Percentiles rank a stretch among this genome's conserved stretches.
Conservation (phyloP, 2,888 invertebrate genomes). For the Chromoteleia sp. region DNA sequence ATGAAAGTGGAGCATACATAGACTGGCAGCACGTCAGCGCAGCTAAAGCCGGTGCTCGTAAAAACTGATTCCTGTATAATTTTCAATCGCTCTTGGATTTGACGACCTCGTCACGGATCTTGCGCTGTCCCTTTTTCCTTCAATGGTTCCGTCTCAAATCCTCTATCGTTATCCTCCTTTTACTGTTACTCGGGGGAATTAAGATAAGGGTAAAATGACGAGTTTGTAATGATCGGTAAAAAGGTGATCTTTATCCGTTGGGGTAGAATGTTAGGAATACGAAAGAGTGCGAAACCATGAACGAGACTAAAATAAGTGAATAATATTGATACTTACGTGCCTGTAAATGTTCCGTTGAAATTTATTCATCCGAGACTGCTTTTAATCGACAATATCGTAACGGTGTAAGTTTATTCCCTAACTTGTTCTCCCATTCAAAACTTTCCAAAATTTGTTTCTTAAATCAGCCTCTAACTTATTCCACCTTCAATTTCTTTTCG, state of each 20-base stretch:
- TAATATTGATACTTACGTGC: conserved; percentile 50
- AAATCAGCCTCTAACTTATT: conserved; percentile 44
- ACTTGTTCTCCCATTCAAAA: no score
- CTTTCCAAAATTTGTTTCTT: conserved; percentile 35
- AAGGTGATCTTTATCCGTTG: conserved; percentile 83
- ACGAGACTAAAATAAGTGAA: conserved; percentile 63
- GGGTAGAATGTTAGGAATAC: conserved; percentile 75
- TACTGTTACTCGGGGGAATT: conserved; percentile 73
- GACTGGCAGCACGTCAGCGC: conserved; percentile 74
- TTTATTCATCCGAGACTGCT: no score
- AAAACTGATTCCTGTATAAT: conserved; percentile 85
- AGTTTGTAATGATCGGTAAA: conserved; percentile 85
- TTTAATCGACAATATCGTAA: no score
- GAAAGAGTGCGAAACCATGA: conserved; percentile 64
- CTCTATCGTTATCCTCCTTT: conserved; percentile 70
- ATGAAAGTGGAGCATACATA: conserved; percentile 67
- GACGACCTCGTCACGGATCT: conserved; percentile 83
- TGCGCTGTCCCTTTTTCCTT: conserved; percentile 64
- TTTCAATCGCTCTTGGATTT: conserved; percentile 84
- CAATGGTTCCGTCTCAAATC: conserved; percentile 39
- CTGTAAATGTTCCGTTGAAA: conserved; percentile 12
- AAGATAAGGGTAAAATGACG: conserved; percentile 84
- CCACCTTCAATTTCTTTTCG: conserved; percentile 54
- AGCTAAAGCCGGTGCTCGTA: conserved; percentile 81
- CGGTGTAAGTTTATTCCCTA: no score